Percentiles rank a stretch among this genome's conserved stretches.
phyloP scores from a whole-genome alignment of 2,888 invertebrate species.

The Drosophila birchii region DNA sequence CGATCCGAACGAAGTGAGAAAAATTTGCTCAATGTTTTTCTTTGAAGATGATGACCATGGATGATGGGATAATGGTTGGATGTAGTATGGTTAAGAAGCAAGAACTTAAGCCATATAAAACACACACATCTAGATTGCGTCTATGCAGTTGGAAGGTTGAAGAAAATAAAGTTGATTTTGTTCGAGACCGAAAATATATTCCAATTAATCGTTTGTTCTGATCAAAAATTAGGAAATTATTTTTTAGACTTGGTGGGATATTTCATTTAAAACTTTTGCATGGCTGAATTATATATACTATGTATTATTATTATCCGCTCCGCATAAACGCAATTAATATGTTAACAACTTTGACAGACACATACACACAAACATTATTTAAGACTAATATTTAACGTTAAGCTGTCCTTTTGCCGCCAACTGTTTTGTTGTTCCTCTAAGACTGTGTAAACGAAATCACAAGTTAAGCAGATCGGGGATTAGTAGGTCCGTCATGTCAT shows the following conservation, averaged over 20 bases:
- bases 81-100: conserved; percentile 57
- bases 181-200: neutral
- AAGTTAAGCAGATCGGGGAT: conserved; percentile 51
- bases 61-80: conserved; percentile 25
- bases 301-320: conserved; percentile 9
- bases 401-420: conserved; percentile 50
- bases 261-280: neutral
- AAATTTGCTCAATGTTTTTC: conserved; percentile 80
- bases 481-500: neutral
- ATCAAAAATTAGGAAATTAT: neutral
- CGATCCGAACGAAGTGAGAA: conserved; percentile 84
- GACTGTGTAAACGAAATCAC: conserved; percentile 64
- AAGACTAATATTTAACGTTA: conserved; percentile 74
- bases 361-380: conserved; percentile 72
- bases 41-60: conserved; percentile 15
- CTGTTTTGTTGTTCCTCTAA: conserved; percentile 47
- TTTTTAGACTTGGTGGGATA: conserved; percentile 19
- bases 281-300: neutral
- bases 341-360: conserved; percentile 44
- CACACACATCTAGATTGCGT: conserved; percentile 31
- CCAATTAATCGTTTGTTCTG: neutral
- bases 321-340: conserved; percentile 54
- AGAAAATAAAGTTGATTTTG: neutral
- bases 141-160: conserved; percentile 35
- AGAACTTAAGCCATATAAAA: conserved; percentile 24